phyloP scores from a whole-genome alignment of 2,113 vertebrate species.

The Tor tambroides region DNA sequence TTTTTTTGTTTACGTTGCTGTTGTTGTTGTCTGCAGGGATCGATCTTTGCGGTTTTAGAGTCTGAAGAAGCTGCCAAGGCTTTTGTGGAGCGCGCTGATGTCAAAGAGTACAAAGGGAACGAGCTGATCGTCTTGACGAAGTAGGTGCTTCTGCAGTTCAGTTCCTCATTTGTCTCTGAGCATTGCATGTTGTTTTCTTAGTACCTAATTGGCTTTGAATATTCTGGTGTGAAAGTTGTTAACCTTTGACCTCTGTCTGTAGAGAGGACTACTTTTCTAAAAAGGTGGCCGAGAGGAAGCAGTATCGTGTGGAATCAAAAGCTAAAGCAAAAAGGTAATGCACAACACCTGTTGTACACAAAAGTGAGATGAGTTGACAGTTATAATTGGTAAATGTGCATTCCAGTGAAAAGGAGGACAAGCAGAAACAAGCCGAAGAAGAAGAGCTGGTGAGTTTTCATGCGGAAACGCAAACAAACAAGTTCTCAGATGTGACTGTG shows the following conservation, averaged over 20 bases:
- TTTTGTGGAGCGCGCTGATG: constrained; percentile 85
- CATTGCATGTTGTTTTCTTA: background rate
- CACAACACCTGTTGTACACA: constrained; percentile 34
- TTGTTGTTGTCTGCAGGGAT: constrained; percentile 78
- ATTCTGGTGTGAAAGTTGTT: background rate
- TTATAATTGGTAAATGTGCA: constrained; percentile 32
- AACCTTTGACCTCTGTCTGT: constrained; percentile 34
- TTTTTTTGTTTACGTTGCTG: background rate
- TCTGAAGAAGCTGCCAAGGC: constrained; percentile 87
- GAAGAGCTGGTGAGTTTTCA: constrained; percentile 87
- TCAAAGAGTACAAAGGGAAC: constrained; percentile 90
- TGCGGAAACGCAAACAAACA: background rate
- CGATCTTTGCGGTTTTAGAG: constrained; percentile 92
- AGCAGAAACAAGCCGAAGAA: constrained; percentile 87
- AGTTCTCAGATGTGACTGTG: background rate
- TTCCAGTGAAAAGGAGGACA: constrained; percentile 88
- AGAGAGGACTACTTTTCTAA: constrained; percentile 93
- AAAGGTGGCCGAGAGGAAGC: constrained; percentile 89
- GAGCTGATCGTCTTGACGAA: constrained; percentile 90
- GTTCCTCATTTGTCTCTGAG: background rate
- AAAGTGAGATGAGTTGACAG: background rate
- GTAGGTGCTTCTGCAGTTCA: constrained; percentile 71
- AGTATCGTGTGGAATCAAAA: constrained; percentile 86
- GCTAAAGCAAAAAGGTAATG: constrained; percentile 92
- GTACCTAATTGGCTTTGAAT: constrained; percentile 11